Conservation (phyloP, 2,888 invertebrate genomes). For the Stenurella melanura region DNA sequence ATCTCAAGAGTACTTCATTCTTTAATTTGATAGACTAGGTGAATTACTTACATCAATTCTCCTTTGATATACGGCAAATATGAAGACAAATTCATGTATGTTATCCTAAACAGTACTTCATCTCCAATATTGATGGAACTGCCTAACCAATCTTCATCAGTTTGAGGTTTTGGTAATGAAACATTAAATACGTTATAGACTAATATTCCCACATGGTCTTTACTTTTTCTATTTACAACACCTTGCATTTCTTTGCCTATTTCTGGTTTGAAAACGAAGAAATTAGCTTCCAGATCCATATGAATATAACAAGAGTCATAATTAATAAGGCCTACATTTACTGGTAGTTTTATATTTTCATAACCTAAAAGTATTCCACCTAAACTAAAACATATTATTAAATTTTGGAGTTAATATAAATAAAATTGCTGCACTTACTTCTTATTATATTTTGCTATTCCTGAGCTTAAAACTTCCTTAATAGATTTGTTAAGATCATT, state of each 20-base stretch:
- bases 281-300: conserved; percentile 81
- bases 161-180: conserved; percentile 77
- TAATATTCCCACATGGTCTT: conserved; percentile 81
- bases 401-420: not conserved
- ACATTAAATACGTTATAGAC: conserved; percentile 84
- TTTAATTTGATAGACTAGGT: no score
- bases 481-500: conserved; percentile 77
- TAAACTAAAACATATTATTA: conserved; percentile 74
- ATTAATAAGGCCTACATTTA: conserved; percentile 77
- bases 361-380: conserved; percentile 82
- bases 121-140: conserved; percentile 76
- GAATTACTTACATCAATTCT: conserved; percentile 73
- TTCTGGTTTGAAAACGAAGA: conserved; percentile 81
- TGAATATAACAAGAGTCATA: conserved; percentile 80
- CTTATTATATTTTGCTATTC: conserved; percentile 78
- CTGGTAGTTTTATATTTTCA: conserved; percentile 78
- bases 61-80: conserved; percentile 81
- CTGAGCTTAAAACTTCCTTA: conserved; percentile 77
- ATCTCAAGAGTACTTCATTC: no score
- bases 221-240: conserved; percentile 80
- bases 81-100: conserved; percentile 76
- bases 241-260: conserved; percentile 79
- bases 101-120: conserved; percentile 78
- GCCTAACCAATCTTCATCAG: conserved; percentile 77
- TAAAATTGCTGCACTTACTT: conserved; percentile 74